Conservation (phyloP, 2,888 invertebrate species). For the Melanophora roralis region DNA sequence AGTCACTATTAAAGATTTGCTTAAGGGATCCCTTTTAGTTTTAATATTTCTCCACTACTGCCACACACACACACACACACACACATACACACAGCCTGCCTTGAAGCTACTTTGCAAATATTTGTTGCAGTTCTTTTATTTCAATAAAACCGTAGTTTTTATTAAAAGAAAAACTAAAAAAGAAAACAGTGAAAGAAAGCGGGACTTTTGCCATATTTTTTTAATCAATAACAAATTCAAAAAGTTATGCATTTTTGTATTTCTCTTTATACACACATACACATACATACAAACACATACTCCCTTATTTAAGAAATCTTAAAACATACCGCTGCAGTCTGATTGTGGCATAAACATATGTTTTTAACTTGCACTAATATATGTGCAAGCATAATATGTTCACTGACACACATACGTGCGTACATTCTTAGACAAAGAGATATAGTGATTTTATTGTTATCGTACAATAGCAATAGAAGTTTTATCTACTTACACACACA, state of each 20-base stretch:
- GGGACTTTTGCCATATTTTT: slow-evolving; percentile 37
- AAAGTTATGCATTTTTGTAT: slow-evolving; percentile 38
- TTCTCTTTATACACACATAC: background rate
- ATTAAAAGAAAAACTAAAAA: slow-evolving; percentile 10
- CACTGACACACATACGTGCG: background rate
- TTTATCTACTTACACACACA: background rate
- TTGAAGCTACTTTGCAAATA: background rate
- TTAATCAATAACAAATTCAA: slow-evolving; percentile 50
- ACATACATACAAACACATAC: background rate
- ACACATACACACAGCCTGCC: background rate
- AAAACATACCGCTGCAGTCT: slow-evolving; percentile 3
- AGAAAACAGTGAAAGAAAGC: background rate
- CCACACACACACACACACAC: too few species aligned
- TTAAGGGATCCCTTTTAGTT: slow-evolving; percentile 5
- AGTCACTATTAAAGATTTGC: slow-evolving; percentile 49
- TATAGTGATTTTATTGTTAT: background rate
- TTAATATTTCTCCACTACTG: background rate
- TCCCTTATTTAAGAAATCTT: background rate
- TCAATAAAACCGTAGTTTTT: slow-evolving; percentile 14
- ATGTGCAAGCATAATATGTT: too few species aligned
- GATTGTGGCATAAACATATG: too few species aligned
- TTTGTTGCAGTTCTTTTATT: slow-evolving; percentile 4
- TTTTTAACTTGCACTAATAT: too few species aligned
- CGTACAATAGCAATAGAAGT: background rate
- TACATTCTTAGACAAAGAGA: background rate